Evolutionary conservation across 2,797 vertebrate species (phyloP), one percentile per base, ranked within the genome.

Genomic region (Halcyon smyrnensis): DNA sequence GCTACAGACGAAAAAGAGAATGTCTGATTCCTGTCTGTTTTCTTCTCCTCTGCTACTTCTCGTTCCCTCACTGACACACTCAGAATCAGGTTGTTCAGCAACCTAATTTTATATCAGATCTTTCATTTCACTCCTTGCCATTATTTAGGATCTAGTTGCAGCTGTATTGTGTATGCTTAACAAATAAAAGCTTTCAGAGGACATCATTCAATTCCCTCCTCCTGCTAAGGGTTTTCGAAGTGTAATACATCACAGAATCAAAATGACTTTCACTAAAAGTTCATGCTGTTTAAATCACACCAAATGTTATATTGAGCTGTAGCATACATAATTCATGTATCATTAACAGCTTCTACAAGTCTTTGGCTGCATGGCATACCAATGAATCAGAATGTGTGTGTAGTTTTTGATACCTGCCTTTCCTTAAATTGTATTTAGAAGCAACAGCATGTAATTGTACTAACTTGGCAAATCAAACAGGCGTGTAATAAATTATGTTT

Each of bases 271-370:
- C 90, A 89, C 91, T 97, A 91, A 95, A 95, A 97, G 95, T 94
- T 95, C 96, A 97, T 89, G 81, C 91, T 95, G 95, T 96, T 98
- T 96, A 96, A 97, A 96, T 97, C 96, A 91, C 95, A 89, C 97
- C 95, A 95, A 97, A 96, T 95, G 95, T 95, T 95, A 78, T 84
- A 91, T 92, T 87, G 96, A 97, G 96, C 86, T 91, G 88, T 43
- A 60, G 84, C 81, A 97, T 97, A 75, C 96, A 97, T 97, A 97
- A 98, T 97, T 98, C 96, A 97, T 95, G 89, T 96, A 89, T 97
- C 96, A 97, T 97, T 97, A 97, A 96, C 78, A 89, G 91, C 88
- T 83, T 91, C 96, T 97, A 84, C 95, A 79, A 92, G 83, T 90
- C 84, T 75, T 70, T 46, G 91, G 87, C 92, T 91, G 87, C 78